Evolutionary conservation across 2,797 vertebrate species (phyloP), one percentile per base, ranked within the genome.

Genomic region (Gymnodraco acuticeps): DNA sequence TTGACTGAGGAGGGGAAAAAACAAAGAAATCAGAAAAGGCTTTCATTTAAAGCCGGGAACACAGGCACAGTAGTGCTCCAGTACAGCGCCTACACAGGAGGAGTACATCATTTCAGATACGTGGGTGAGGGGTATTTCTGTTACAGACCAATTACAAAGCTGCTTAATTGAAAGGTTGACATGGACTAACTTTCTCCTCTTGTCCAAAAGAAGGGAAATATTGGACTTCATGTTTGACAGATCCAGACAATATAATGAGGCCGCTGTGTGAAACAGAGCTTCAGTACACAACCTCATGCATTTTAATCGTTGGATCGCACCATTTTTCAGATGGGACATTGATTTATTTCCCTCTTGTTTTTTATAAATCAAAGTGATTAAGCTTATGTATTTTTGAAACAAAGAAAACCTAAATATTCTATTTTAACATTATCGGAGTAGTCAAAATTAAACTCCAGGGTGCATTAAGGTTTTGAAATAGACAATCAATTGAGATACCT

Each of bases 1-100:
- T 89, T 87, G 88, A 91, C 81, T 78, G 89, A 82, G 84, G 60
- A 79, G 74, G 68, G 86, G 87, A 83, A 80, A 90, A 82, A 80
- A 90, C 67, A 89, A 82, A 75, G 76, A 87, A 92, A 87, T 86
- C 77, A 84, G 77, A 86, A 75, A 81, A 75, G 71, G 76, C 76
- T 86, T 87, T 88, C 52, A 82, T 90, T 77, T 87, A 86, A 87
- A 83, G 62, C 64, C 75, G 71, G 51, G 71, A 87, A 81, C 73
- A 79, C 67, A 78, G 70, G 82, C 81, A 60, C 80, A 85, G 70
- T 78, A 70, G 73, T 33, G 68, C 77, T 81, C 68, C 70, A 55
- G 62, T n/a, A 70, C 65, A 70, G 78, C 62, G 81, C 75, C 78
- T 80, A 81, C 86, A 84, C 65, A 41, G 41, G 70, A 41, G 41